These are phyloP conservation scores for Cataglyphis altisquamis DNA, from an alignment of 2,888 invertebrate genomes.

Conservation along the genomic window DNA sequence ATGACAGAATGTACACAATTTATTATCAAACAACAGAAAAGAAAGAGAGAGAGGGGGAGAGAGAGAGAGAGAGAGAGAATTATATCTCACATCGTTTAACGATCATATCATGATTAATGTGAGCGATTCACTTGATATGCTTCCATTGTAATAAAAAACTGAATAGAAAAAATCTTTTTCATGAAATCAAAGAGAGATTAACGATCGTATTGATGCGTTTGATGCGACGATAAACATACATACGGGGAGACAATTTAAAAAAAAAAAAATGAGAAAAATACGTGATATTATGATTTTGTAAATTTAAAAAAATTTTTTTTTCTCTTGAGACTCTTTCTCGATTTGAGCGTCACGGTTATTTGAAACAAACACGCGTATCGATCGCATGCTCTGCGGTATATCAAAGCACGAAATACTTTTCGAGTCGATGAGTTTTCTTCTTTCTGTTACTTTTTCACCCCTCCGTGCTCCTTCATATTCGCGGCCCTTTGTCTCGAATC, in stretches of 20 bases:
- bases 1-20: slow-evolving; percentile 23
- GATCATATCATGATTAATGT: slow-evolving; percentile 2
- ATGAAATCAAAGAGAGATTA: not conserved
- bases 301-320: not conserved
- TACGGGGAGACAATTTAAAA: not conserved
- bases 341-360: slow-evolving; percentile 11
- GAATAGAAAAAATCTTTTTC: not conserved
- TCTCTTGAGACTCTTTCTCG: not conserved
- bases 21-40: not conserved
- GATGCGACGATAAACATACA: slow-evolving; percentile 12
- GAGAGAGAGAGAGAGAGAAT: not conserved
- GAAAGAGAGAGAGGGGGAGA: not conserved
- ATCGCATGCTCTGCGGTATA: slow-evolving; percentile 57
- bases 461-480: slow-evolving; percentile 15
- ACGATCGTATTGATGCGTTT: slow-evolving; percentile 50
- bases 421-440: slow-evolving; percentile 55
- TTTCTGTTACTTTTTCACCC: slow-evolving; percentile 30
- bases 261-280: not conserved
- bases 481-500: slow-evolving; percentile 40
- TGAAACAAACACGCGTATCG: slow-evolving; percentile 44
- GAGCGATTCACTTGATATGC: not conserved
- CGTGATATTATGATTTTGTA: not conserved
- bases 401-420: slow-evolving; percentile 70
- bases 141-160: not conserved
- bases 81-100: slow-evolving; percentile 14